These are phyloP conservation scores for Panulirus ornatus DNA, from an alignment of 1,140 invertebrate genomes.

Conservation along the genomic window DNA sequence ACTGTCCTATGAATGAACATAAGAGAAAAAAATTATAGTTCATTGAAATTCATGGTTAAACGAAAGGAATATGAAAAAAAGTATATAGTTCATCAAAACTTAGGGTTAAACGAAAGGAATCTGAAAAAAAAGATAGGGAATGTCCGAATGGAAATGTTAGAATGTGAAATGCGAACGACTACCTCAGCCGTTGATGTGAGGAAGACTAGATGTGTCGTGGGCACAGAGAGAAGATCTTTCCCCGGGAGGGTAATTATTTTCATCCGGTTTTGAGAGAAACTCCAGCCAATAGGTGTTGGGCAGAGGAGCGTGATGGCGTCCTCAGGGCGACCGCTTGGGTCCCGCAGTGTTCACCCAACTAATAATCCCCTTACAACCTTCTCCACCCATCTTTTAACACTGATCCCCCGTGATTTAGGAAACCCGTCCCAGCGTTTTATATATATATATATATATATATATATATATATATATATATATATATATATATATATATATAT, in stretches of 20 bases:
- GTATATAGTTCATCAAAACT: too few species aligned
- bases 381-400: constrained; percentile 18
- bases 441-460: too few species aligned
- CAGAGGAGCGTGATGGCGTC: background rate
- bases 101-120: too few species aligned
- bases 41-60: too few species aligned
- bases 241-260: constrained; percentile 41
- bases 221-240: background rate
- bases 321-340: background rate
- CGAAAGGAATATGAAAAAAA: too few species aligned
- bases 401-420: constrained; percentile 11
- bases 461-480: too few species aligned
- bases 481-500: too few species aligned
- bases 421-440: background rate
- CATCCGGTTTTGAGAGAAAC: constrained; percentile 39
- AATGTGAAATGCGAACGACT: too few species aligned
- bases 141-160: too few species aligned
- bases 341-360: constrained; percentile 24
- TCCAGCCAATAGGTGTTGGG: constrained; percentile 27
- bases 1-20: too few species aligned
- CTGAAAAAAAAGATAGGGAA: too few species aligned
- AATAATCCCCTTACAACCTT: constrained; percentile 59
- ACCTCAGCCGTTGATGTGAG: background rate
- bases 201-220: background rate
- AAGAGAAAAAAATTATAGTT: too few species aligned